A percentile compares a stretch with the other conserved stretches of the same genome.
Conservation (phyloP, 2,797 vertebrate species). For the Darevskia mixta region DNA sequence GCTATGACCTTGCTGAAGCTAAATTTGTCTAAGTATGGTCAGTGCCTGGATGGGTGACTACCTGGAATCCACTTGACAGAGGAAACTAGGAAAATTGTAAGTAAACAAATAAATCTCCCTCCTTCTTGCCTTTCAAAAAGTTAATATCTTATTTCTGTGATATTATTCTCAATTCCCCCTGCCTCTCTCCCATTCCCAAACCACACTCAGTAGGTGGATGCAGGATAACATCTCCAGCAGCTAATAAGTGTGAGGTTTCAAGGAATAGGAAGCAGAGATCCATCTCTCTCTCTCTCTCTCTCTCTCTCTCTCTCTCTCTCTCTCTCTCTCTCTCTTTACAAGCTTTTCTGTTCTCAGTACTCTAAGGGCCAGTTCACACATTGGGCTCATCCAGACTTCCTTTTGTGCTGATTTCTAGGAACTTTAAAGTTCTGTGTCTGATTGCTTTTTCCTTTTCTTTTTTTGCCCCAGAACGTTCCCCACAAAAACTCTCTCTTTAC, state of each 20-base stretch:
- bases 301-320: not conserved
- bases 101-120: too few relatives aligned
- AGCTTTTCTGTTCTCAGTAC: not conserved
- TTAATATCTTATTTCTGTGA: not conserved
- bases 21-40: too few relatives aligned
- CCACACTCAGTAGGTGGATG: not conserved
- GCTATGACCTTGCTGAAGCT: too few relatives aligned
- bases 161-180: not conserved
- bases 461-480: too few relatives aligned
- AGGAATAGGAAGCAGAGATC: conserved; percentile 5
- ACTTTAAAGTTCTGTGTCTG: too few relatives aligned
- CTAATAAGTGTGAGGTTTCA: conserved; percentile 6
- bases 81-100: too few relatives aligned
- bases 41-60: too few relatives aligned
- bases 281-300: not conserved
- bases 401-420: too few relatives aligned
- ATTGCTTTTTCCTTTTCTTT: too few relatives aligned
- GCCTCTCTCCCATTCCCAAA: not conserved
- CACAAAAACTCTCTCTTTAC: too few relatives aligned
- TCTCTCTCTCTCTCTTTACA: not conserved
- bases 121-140: not conserved
- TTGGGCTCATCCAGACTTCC: too few relatives aligned
- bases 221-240: not conserved
- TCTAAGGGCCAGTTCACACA: not conserved
- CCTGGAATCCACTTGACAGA: too few relatives aligned